A percentile compares a stretch with the other conserved stretches of the same genome.
These are phyloP conservation scores for Premnoplex brunnescens DNA, from an alignment of 2,797 vertebrate genomes.

Conservation along the genomic window DNA sequence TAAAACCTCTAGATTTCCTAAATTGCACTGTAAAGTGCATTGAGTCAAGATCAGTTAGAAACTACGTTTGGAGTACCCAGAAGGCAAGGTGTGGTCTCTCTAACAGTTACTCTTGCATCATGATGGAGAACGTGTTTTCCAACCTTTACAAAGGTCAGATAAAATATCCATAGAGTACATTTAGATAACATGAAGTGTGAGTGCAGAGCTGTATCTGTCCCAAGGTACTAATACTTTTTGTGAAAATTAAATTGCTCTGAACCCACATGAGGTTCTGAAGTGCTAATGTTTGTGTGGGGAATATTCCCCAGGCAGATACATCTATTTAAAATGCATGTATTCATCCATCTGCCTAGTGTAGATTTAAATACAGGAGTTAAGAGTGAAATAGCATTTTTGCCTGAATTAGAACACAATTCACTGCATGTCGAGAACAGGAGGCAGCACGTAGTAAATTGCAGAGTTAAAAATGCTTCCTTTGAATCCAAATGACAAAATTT, in stretches of 20 bases:
- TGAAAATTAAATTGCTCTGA: slow-evolving; percentile 47
- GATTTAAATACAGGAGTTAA: slow-evolving; percentile 29
- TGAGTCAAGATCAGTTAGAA: not conserved
- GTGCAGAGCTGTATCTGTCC: not conserved
- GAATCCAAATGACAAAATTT: not conserved
- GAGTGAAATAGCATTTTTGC: slow-evolving; percentile 31
- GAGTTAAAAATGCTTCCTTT: slow-evolving; percentile 5
- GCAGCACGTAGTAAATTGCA: not conserved
- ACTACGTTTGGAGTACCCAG: not conserved
- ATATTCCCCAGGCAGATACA: slow-evolving; percentile 18
- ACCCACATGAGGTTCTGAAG: slow-evolving; percentile 41
- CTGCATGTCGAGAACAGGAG: not conserved
- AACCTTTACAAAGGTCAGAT: slow-evolving; percentile 48
- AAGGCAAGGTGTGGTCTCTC: not conserved
- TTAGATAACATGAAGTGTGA: slow-evolving; percentile 2
- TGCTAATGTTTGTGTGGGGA: slow-evolving; percentile 23
- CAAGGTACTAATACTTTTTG: slow-evolving; percentile 35
- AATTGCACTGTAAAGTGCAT: not conserved
- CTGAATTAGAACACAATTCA: not conserved
- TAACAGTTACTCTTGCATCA: not conserved
- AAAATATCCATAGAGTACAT: slow-evolving; percentile 39
- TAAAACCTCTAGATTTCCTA: not conserved
- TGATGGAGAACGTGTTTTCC: slow-evolving; percentile 1
- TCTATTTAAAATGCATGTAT: slow-evolving; percentile 55
- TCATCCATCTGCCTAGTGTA: not conserved